Evolutionary conservation across 2,113 vertebrate genomes (phyloP).

Genomic region (Acrocephalus arundinaceus): DNA sequence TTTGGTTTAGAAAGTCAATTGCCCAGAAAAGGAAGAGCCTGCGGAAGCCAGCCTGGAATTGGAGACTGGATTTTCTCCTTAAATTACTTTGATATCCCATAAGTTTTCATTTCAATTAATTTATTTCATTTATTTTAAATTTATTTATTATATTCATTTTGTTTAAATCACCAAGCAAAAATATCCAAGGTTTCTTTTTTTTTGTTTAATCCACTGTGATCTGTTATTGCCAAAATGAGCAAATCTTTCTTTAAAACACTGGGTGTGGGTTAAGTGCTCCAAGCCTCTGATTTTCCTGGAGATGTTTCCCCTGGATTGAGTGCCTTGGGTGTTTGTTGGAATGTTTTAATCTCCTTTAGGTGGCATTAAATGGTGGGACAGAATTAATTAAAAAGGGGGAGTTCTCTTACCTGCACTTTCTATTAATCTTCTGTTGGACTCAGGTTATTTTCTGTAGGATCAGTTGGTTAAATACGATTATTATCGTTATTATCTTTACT

Average conservation of each 20-base stretch:
- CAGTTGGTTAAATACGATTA: neutral
- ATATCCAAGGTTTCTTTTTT: neutral
- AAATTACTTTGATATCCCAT: neutral
- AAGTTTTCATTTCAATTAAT: neutral
- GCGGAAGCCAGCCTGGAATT: neutral
- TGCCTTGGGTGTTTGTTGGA: neutral
- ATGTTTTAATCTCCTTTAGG: neutral
- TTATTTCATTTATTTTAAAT: neutral
- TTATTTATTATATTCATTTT: neutral
- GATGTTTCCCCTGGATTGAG: neutral
- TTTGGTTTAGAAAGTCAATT: neutral
- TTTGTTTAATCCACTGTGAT: neutral
- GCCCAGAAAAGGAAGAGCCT: neutral
- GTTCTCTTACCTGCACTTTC: neutral
- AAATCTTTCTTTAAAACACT: neutral
- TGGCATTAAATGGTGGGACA: neutral
- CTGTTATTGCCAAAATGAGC: neutral
- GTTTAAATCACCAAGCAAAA: neutral
- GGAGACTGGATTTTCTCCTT: neutral
- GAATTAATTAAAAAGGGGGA: neutral
- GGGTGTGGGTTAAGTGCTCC: neutral
- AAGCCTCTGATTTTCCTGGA: neutral
- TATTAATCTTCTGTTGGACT: neutral
- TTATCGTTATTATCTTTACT: neutral
- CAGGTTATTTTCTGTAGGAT: neutral